Base-by-base conservation (phyloP, 2,888 invertebrate genomes). In the Himalopsyche japonica region DNA sequence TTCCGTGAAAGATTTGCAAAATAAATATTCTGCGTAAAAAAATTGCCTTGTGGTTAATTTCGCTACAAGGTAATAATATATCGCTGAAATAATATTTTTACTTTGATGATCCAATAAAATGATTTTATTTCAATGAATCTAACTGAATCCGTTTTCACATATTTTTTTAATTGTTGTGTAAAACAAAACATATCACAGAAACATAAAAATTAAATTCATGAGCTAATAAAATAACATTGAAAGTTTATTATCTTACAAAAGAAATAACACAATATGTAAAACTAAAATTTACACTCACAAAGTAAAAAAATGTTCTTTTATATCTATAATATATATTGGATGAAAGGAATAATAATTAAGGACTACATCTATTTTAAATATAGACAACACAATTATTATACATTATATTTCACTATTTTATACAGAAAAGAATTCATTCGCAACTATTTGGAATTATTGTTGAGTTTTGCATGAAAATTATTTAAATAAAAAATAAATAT, bases 301-400 rank as follows among this genome's bases (percentile, higher is more conserved):
- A 80, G 48, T 82, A 82, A 79, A 82, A 86, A 85, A 47, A 82
- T 85, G 76, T 70, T 85, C 82, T 84, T 20, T 57, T 20, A 20
- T 20, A 7, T 57, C 20, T 81, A 84, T n/a, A n/a, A n/a, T n/a
- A n/a, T 81, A 84, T 47, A 81, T 85, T 85, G 32, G 43, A 64
- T 76, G 64, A 87, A 88, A 86, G 86, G 87, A 82, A 84, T 86
- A 83, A 84, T 84, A 86, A 86, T 82, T 85, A 84, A 84, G 70
- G 79, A 78, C 70, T 82, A 85, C 64, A 27, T 47, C 57, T 64
- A 85, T 70, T 20, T 85, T 32, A 27, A 30, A 76, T 34, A 57
- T n/a, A 30, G 34, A 76, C 32, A 76, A 76, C 30, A 76, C 76
- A 76, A 76, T 76, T 76, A 76, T n/a, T 32, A 76, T n/a, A 76